Base-by-base conservation (phyloP, 2,888 invertebrate species). In the Hydraecia micacea region DNA sequence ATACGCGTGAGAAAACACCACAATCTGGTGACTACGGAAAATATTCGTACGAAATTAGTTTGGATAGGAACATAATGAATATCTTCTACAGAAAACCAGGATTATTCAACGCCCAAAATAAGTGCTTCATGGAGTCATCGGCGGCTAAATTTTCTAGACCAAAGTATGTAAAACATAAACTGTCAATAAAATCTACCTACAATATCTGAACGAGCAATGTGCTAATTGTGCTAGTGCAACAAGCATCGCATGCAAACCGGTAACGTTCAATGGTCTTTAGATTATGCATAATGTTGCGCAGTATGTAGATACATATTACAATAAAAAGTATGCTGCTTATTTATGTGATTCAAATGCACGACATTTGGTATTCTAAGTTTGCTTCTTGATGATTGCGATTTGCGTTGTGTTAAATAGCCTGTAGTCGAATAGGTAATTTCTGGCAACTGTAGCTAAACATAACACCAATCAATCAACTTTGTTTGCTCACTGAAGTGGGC, bases 201-300 rank as follows among this genome's bases (percentile, higher is more conserved):
- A 55, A 4, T 42, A 62, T 2, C 28, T 81, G 32, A 81, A 74
- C 62, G 62, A 63, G 28, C 42, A 71, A 42, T 75, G 18, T 73
- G n/a, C 25, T 65, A 63, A 7, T 36, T 21, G 15, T 49, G 21
- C 7, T 49, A 49, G 49, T 63, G 55, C 46, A 58, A 73, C 25
- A 46, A 49, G 49, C 58, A 79, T 52, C 49, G 49, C 32, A 66
- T 76, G 52, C 28, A 46, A 62, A 67, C 60, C 36, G 66, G 83
- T 67, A 83, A 83, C 42, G 15, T 67, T 42, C 0, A 28, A 49
- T 52, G n/a, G 42, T 76, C 58, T 65, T 58, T 58, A 25, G 7
- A 52, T 32, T 65, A 39, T 32, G 28, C n/a, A 39, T 58, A 25
- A 58, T 75, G 13, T 39, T 65, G 21, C 15, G 32, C 25, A 63